A percentile compares a stretch with the other conserved stretches of the same genome.
Conservation (phyloP, 2,888 invertebrate genomes). For the Ligdia adustata region DNA sequence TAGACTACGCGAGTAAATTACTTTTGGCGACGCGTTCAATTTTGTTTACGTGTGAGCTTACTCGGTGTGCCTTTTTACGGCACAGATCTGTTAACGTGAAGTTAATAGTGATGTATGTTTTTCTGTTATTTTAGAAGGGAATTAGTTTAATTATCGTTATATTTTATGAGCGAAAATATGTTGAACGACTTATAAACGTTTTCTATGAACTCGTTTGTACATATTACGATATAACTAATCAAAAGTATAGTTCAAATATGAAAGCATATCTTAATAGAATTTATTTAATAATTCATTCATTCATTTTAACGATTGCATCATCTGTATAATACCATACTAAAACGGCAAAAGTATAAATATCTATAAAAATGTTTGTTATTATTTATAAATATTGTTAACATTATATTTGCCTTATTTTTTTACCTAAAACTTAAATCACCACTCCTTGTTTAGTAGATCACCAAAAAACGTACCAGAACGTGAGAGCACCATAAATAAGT, state of each 20-base stretch:
- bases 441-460: constrained; percentile 20
- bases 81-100: constrained; percentile 24
- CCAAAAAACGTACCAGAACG: constrained; percentile 31
- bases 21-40: constrained; percentile 50
- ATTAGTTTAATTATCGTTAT: constrained; percentile 25
- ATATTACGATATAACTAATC: neutral
- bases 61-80: constrained; percentile 47
- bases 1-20: constrained; percentile 71
- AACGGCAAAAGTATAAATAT: too few species aligned
- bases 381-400: too few species aligned
- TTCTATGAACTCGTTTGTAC: neutral
- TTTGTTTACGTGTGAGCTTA: constrained; percentile 41
- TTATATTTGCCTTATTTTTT: too few species aligned
- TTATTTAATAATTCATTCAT: too few species aligned
- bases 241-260: neutral
- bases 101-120: constrained; percentile 44
- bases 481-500: constrained; percentile 46
- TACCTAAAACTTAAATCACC: constrained; percentile 12
- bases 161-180: constrained; percentile 29
- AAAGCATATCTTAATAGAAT: neutral
- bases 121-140: constrained; percentile 19
- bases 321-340: too few species aligned
- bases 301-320: too few species aligned
- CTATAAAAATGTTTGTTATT: too few species aligned
- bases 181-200: neutral